Evolutionary conservation across 1,140 invertebrate genomes (phyloP).

Genomic region (Penaeus chinensis): DNA sequence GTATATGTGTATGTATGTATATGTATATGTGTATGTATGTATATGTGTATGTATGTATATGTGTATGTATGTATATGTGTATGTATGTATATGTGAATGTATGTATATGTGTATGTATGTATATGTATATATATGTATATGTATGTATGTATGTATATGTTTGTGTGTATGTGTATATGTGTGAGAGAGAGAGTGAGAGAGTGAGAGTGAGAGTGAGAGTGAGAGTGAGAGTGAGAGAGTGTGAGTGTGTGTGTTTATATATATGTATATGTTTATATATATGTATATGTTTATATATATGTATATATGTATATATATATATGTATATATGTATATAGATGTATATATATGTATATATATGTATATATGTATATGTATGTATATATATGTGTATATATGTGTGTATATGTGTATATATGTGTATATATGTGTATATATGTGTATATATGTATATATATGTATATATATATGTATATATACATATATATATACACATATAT

Average conservation of each 20-base stretch:
- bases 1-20: slow-evolving; percentile 9
- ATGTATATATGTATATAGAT: too few species aligned
- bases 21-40: slow-evolving; percentile 3
- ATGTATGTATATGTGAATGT: slow-evolving; percentile 32
- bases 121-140: slow-evolving; percentile 19
- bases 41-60: slow-evolving; percentile 1
- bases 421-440: too few species aligned
- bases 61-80: slow-evolving; percentile 18
- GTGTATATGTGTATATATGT: too few species aligned
- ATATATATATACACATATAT: too few species aligned
- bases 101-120: slow-evolving; percentile 11
- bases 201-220: neutral
- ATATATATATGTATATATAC: too few species aligned
- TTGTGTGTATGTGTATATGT: too few species aligned
- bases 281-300: neutral
- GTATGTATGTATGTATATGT: neutral
- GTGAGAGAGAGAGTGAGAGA: neutral
- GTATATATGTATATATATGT: too few species aligned
- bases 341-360: too few species aligned
- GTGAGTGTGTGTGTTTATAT: too few species aligned
- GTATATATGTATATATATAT: too few species aligned
- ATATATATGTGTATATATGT: too few species aligned
- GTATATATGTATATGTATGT: too few species aligned
- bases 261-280: neutral
- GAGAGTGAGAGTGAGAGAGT: neutral